Evolutionary conservation across 2,113 vertebrate genomes (phyloP).

Genomic region (Octodon degus): DNA sequence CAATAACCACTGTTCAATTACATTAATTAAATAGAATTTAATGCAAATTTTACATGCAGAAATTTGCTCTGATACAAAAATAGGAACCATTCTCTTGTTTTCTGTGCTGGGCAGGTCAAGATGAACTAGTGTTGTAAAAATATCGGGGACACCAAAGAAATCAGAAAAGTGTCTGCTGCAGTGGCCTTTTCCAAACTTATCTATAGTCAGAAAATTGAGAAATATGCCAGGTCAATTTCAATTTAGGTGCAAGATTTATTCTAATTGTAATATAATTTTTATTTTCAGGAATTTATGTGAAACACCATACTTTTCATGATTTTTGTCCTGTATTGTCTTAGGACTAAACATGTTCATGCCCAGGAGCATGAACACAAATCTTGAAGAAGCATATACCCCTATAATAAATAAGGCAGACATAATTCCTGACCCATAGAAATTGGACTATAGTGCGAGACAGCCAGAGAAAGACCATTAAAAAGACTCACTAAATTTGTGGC

Average conservation of each 20-base stretch:
- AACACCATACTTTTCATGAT: background rate
- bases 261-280: background rate
- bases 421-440: background rate
- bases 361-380: background rate
- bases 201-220: background rate
- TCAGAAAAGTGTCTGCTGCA: background rate
- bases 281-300: background rate
- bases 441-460: background rate
- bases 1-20: background rate
- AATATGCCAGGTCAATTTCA: background rate
- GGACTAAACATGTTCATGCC: background rate
- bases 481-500: background rate
- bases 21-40: constrained; percentile 27
- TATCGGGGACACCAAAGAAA: background rate
- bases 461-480: background rate
- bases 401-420: background rate
- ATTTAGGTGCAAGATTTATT: background rate
- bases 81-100: background rate
- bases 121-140: background rate
- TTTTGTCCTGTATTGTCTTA: background rate
- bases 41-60: background rate
- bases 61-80: constrained; percentile 6
- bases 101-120: background rate
- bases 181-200: background rate
- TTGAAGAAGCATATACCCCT: fast-evolving